Conservation (phyloP, 37 sponge, comb jelly and placozoan genomes). For the Beroe ovata region DNA sequence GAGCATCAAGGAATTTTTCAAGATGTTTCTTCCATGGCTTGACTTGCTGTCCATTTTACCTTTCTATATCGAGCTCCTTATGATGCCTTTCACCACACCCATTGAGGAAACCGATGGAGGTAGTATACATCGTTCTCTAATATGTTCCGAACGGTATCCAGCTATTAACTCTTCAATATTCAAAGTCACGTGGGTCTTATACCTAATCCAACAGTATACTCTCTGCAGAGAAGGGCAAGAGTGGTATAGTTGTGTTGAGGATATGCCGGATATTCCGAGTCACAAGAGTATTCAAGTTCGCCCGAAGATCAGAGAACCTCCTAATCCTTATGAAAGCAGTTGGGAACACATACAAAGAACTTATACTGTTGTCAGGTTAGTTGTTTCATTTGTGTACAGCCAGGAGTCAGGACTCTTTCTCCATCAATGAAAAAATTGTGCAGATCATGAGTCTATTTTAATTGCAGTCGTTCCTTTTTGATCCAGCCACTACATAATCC, state of each 20-base stretch:
- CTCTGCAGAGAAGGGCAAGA: neutral
- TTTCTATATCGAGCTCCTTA: constrained; percentile 29
- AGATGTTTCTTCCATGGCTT: constrained; percentile 53
- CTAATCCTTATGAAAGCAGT: constrained; percentile 62
- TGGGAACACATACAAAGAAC: constrained; percentile 66
- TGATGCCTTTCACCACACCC: constrained; percentile 6
- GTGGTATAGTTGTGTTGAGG: constrained; percentile 55
- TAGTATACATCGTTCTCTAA: too few relatives aligned
- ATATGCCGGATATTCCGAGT: constrained; percentile 59
- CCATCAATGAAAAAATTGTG: too few relatives aligned
- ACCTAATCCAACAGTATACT: too few relatives aligned
- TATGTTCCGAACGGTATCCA: too few relatives aligned
- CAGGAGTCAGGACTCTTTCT: too few relatives aligned
- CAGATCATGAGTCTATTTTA: too few relatives aligned
- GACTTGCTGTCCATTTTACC: constrained; percentile 56
- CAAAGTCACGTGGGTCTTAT: too few relatives aligned
- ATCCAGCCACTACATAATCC: too few relatives aligned
- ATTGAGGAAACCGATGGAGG: neutral
- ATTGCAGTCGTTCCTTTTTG: too few relatives aligned
- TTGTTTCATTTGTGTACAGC: too few relatives aligned
- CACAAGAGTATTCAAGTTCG: constrained; percentile 59
- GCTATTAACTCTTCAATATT: too few relatives aligned
- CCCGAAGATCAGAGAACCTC: constrained; percentile 40
- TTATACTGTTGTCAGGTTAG: constrained; percentile 37
- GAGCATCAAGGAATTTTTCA: constrained; percentile 4